phyloP scores from a whole-genome alignment of 2,888 invertebrate genomes.

The Ennomos fuscantarius region DNA sequence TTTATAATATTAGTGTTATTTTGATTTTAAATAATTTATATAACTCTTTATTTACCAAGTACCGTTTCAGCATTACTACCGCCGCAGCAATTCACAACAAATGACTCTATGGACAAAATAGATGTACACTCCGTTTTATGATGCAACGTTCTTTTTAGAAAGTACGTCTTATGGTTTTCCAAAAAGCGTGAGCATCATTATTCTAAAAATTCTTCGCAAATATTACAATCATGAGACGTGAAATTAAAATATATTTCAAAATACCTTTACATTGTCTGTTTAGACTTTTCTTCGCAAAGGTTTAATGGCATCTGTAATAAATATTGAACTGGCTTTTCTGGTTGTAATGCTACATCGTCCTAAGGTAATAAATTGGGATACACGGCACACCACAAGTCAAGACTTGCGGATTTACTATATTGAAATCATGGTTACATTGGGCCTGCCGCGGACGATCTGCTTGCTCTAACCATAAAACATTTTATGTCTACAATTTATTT shows the following conservation, averaged over 20 bases:
- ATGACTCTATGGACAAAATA: conserved; percentile 51
- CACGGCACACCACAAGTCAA: conserved; percentile 39
- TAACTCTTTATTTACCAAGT: conserved; percentile 8
- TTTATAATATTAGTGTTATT: no score
- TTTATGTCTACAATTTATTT: conserved; percentile 63
- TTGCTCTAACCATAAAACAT: conserved; percentile 56
- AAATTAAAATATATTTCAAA: conserved; percentile 34
- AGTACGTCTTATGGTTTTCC: conserved; percentile 7
- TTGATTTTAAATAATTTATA: no score
- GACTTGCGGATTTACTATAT: conserved; percentile 49
- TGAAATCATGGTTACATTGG: conserved; percentile 43
- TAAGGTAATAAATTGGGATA: conserved; percentile 53
- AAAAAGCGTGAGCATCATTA: conserved; percentile 20
- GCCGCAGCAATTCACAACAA: conserved; percentile 42
- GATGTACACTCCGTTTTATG: conserved; percentile 44
- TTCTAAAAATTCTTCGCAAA: conserved; percentile 20
- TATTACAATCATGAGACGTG: conserved; percentile 23
- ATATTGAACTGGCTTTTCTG: conserved; percentile 46
- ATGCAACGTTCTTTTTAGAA: conserved; percentile 39
- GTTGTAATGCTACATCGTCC: conserved; percentile 48
- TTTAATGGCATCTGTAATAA: conserved; percentile 48
- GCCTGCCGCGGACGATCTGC: conserved; percentile 11
- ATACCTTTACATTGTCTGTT: conserved; percentile 33
- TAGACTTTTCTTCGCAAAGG: conserved; percentile 46
- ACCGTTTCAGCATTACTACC: conserved; percentile 8